A percentile compares a stretch with the other conserved stretches of the same genome.
These are phyloP conservation scores for Brachionus koreanus DNA, from an alignment of 1,140 invertebrate species.

Conservation along the genomic window DNA sequence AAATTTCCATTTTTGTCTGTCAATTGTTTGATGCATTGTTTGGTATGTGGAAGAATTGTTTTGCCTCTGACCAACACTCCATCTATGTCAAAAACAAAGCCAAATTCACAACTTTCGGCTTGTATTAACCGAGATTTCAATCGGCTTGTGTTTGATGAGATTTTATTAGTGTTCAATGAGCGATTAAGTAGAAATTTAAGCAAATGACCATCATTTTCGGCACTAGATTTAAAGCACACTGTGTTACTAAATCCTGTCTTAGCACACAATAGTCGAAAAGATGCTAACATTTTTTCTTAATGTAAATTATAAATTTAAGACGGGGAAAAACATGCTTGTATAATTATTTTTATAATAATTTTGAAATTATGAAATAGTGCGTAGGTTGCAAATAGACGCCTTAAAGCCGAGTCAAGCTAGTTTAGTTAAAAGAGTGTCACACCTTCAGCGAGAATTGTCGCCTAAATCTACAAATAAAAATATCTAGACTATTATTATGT, in stretches of 20 bases:
- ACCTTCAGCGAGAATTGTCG: no score
- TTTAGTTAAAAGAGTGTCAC: neutral
- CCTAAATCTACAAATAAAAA: no score
- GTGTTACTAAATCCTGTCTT: neutral
- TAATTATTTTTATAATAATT: neutral
- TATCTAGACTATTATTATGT: neutral
- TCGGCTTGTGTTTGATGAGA: neutral
- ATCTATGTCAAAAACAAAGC: constrained; percentile 60
- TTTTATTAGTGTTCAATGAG: neutral
- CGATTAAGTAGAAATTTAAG: constrained; percentile 2
- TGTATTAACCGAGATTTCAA: neutral
- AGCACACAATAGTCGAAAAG: neutral
- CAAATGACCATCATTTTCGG: neutral
- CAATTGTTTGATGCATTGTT: constrained; percentile 53
- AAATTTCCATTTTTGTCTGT: constrained; percentile 53
- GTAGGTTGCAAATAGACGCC: neutral
- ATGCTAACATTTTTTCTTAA: neutral
- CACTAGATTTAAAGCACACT: neutral
- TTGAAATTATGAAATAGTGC: neutral
- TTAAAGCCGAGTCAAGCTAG: neutral
- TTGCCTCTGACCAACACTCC: constrained; percentile 58
- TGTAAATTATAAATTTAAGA: neutral
- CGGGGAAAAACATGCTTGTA: neutral
- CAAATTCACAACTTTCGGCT: constrained; percentile 48
- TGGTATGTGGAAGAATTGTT: constrained; percentile 53